phyloP scores from a whole-genome alignment of 2,797 vertebrate genomes.

The Acanthopagrus latus region DNA sequence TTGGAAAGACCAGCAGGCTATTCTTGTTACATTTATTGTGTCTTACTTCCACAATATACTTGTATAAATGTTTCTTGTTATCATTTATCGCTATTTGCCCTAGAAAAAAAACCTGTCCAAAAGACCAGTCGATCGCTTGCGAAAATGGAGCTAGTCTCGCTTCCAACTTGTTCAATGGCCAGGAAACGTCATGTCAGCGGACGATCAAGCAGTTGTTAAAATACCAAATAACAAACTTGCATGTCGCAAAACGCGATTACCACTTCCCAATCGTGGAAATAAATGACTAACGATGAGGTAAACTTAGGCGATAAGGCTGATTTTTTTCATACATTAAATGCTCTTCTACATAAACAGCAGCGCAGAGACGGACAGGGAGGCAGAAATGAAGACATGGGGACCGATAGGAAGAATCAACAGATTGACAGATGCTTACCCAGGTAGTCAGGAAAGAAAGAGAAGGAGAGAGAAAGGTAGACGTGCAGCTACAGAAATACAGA shows the following conservation, averaged over 20 bases:
- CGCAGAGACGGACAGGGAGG: constrained; percentile 8
- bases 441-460: constrained; percentile 21
- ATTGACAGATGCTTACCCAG: constrained; percentile 34
- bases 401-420: constrained; percentile 18
- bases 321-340: not conserved
- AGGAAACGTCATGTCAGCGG: not conserved
- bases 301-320: not conserved
- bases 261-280: not conserved
- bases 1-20: not conserved
- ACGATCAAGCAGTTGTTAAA: no score
- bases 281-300: not conserved
- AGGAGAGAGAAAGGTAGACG: not conserved
- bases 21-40: not conserved
- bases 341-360: not conserved
- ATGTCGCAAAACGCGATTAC: not conserved
- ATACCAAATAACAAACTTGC: no score
- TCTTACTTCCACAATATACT: not conserved
- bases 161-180: no score
- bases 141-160: no score
- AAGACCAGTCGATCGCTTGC: no score
- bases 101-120: no score
- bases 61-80: no score
- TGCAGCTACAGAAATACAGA: constrained; percentile 17
- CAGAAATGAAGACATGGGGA: constrained; percentile 7
- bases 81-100: no score